Conservation (phyloP, 1,140 invertebrate species). For the Eriocheir sinensis region DNA sequence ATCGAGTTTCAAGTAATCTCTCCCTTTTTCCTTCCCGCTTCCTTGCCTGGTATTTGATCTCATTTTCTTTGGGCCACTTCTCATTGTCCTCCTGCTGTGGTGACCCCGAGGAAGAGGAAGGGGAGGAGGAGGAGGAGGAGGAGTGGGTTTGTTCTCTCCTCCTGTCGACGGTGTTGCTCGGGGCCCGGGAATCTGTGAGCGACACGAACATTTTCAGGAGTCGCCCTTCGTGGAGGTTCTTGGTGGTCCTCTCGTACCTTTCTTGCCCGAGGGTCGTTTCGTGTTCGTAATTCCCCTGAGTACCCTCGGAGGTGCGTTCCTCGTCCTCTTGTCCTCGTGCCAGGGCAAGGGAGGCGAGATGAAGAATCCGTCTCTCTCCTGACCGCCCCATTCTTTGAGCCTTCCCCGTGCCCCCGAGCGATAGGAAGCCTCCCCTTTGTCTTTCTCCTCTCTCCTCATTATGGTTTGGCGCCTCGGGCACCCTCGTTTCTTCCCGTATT, state of each 20-base stretch:
- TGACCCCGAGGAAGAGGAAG: too few relatives aligned
- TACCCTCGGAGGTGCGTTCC: not conserved
- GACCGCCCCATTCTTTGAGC: not conserved
- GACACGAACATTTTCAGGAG: not conserved
- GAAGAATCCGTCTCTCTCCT: not conserved
- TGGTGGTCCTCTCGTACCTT: not conserved
- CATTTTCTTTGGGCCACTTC: not conserved
- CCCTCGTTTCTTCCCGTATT: not conserved
- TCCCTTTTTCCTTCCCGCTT: not conserved
- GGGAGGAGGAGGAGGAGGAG: too few relatives aligned
- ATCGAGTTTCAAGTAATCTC: too few relatives aligned
- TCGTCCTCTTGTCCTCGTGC: not conserved
- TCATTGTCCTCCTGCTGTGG: not conserved
- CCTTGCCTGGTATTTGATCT: not conserved
- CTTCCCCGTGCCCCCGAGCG: not conserved
- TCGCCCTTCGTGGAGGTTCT: not conserved
- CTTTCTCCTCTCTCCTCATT: not conserved
- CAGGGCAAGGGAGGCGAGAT: not conserved
- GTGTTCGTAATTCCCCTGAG: too few relatives aligned
- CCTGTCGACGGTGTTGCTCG: not conserved
- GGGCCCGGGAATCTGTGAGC: not conserved
- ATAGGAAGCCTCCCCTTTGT: not conserved
- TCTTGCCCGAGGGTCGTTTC: not conserved
- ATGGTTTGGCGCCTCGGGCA: not conserved
- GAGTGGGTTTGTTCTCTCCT: not conserved